A percentile compares a stretch with the other conserved stretches of the same genome.
phyloP scores from a whole-genome alignment of 2,888 invertebrate genomes.

The Ectemnius continuus region DNA sequence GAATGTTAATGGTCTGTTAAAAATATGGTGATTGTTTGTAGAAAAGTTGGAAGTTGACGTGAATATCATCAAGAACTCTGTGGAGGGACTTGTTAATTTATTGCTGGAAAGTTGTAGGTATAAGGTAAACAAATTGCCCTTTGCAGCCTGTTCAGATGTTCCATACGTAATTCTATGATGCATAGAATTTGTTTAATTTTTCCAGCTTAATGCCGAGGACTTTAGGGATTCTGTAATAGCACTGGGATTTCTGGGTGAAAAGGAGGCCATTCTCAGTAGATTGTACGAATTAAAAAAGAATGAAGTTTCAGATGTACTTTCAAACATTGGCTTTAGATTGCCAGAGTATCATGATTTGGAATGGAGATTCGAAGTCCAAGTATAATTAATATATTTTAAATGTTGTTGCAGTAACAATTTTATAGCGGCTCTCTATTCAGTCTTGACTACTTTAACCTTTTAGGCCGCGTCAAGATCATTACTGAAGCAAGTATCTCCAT shows the following conservation, averaged over 20 bases:
- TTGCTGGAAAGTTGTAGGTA: conserved; percentile 85
- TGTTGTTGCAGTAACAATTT: background rate
- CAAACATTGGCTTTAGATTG: conserved; percentile 77
- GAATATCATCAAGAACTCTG: conserved; percentile 81
- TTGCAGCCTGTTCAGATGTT: conserved; percentile 3
- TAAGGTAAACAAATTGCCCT: conserved; percentile 78
- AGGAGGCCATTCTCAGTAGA: conserved; percentile 81
- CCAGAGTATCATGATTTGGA: conserved; percentile 81
- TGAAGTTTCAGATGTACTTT: conserved; percentile 80
- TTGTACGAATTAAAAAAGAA: conserved; percentile 81
- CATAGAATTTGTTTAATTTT: conserved; percentile 23
- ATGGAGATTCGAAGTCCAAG: conserved; percentile 85
- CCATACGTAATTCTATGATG: background rate
- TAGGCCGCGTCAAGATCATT: conserved; percentile 82
- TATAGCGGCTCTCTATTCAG: background rate
- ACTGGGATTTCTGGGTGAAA: conserved; percentile 82
- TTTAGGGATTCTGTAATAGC: conserved; percentile 79
- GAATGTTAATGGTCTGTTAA: background rate
- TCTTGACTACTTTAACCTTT: conserved; percentile 40
- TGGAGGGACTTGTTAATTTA: conserved; percentile 87
- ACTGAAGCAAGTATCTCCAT: conserved; percentile 81
- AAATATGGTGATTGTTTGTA: conserved; percentile 65
- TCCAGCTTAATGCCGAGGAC: conserved; percentile 78
- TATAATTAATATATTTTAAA: conserved; percentile 55
- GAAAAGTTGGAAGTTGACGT: conserved; percentile 82